These are phyloP conservation scores for Aleiodes sp. DNA, from an alignment of 1,140 invertebrate species.

Conservation along the genomic window DNA sequence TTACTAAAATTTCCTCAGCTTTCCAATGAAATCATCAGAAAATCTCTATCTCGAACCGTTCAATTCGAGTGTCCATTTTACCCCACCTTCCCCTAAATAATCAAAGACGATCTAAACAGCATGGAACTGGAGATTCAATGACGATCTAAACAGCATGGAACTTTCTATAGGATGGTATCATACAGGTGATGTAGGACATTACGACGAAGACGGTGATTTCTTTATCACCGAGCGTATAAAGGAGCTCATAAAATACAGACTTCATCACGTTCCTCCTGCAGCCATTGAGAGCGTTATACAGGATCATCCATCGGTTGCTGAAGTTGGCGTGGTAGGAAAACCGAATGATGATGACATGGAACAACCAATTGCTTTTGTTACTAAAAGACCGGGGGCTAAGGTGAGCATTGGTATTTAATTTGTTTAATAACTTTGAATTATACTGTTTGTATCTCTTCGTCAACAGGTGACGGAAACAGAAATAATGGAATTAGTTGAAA, in stretches of 20 bases:
- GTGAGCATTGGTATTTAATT: slow-evolving; percentile 41
- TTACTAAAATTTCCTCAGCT: no score
- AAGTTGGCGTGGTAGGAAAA: slow-evolving; percentile 76
- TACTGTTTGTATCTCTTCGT: slow-evolving; percentile 16
- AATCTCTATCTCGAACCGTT: no score
- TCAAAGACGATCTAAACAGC: no score
- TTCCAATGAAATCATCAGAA: no score
- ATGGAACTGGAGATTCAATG: neutral
- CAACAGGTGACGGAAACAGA: slow-evolving; percentile 49
- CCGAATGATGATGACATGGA: slow-evolving; percentile 70
- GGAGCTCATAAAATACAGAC: slow-evolving; percentile 68
- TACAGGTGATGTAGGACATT: slow-evolving; percentile 58
- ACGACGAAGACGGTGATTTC: slow-evolving; percentile 59
- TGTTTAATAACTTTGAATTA: neutral
- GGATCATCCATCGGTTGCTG: slow-evolving; percentile 71
- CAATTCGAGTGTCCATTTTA: no score
- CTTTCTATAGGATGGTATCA: slow-evolving; percentile 29
- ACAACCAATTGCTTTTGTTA: slow-evolving; percentile 72
- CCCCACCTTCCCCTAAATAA: no score
- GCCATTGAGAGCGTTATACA: slow-evolving; percentile 74
- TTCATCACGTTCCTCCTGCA: slow-evolving; percentile 44
- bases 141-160: neutral
- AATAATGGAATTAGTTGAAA: slow-evolving; percentile 44
- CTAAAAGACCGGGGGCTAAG: slow-evolving; percentile 45
- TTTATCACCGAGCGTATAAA: slow-evolving; percentile 69